Conservation (phyloP, 2,888 invertebrate species). For the Orthosia gracilis region DNA sequence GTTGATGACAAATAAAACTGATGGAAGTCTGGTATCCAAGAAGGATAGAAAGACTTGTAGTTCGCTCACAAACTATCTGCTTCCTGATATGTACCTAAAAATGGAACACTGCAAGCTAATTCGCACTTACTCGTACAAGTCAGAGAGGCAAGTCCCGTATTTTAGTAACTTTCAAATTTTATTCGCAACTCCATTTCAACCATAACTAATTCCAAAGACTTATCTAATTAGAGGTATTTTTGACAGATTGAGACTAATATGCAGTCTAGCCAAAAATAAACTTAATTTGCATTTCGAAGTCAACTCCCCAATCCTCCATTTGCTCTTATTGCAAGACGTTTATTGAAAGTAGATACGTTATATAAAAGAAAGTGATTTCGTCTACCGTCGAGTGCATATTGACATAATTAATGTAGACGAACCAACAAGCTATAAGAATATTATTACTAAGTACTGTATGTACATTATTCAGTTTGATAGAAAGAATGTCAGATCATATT, state of each 20-base stretch:
- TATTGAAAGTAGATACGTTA: conserved; percentile 36
- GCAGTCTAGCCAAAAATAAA: conserved; percentile 3
- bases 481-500: neutral
- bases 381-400: conserved; percentile 27
- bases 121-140: no score
- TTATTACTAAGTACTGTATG: neutral
- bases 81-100: no score
- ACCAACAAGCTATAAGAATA: neutral
- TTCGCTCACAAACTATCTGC: no score
- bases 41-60: no score
- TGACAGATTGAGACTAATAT: conserved; percentile 7
- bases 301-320: neutral
- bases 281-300: neutral
- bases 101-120: no score
- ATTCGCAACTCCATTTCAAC: no score
- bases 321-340: conserved; percentile 19
- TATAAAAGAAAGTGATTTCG: conserved; percentile 45
- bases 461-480: neutral
- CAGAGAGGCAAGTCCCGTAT: no score
- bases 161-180: no score
- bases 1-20: no score
- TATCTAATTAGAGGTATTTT: no score
- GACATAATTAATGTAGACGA: conserved; percentile 25
- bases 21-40: no score
- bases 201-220: no score